Percentiles rank a stretch among this genome's conserved stretches.
These are phyloP conservation scores for Cepaea nemoralis DNA, from an alignment of 1,140 invertebrate genomes.

Conservation along the genomic window DNA sequence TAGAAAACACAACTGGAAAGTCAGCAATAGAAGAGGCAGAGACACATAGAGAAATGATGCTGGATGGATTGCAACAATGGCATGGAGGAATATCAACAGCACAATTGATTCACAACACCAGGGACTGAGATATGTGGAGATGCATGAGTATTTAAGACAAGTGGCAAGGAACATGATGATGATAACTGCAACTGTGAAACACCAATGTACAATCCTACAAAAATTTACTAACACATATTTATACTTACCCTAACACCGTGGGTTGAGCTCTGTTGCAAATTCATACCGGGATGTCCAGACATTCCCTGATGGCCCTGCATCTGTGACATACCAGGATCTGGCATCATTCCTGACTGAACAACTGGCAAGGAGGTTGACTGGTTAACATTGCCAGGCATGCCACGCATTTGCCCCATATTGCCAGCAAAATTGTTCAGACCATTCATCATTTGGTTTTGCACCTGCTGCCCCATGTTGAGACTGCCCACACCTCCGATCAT, in stretches of 20 bases:
- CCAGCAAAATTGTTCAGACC: constrained; percentile 63
- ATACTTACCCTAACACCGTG: constrained; percentile 47
- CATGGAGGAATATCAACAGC: too few species aligned
- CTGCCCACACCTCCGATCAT: constrained; percentile 47
- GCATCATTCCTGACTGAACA: constrained; percentile 56
- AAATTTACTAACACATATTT: too few species aligned
- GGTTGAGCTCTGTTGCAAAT: constrained; percentile 47
- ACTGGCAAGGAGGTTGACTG: constrained; percentile 51
- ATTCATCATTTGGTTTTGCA: constrained; percentile 66
- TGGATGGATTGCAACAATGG: too few species aligned
- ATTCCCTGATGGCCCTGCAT: constrained; percentile 53
- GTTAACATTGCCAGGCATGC: constrained; percentile 43
- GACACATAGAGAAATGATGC: too few species aligned
- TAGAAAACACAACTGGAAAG: too few species aligned
- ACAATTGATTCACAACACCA: too few species aligned
- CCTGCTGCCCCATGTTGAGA: constrained; percentile 45
- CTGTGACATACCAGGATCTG: constrained; percentile 48
- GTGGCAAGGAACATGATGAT: too few species aligned
- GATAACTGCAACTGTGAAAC: too few species aligned
- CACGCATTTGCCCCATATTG: constrained; percentile 59
- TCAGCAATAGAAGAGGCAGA: too few species aligned
- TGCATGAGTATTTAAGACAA: too few species aligned
- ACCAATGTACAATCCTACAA: too few species aligned
- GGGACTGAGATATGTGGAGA: too few species aligned
- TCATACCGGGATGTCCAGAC: constrained; percentile 58